phyloP scores from a whole-genome alignment of 2,113 vertebrate genomes.

The Cairina moschata region DNA sequence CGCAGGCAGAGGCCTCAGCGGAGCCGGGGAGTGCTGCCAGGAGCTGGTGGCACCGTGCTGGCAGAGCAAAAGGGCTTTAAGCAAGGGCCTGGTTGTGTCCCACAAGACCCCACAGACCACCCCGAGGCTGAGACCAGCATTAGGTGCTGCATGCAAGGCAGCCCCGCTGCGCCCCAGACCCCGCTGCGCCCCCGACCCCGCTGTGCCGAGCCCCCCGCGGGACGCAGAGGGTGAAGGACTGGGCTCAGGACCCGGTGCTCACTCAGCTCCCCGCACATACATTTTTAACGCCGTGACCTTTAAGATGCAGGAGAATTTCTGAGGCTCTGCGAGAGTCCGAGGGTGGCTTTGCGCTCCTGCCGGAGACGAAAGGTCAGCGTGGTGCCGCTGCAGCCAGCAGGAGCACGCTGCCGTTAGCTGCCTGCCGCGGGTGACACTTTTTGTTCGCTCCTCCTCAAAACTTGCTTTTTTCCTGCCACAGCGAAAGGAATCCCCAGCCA shows the following conservation, averaged over 20 bases:
- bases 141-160: not conserved
- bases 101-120: not conserved
- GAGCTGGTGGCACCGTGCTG: not conserved
- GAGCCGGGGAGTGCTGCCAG: not conserved
- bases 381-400: not conserved
- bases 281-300: not conserved
- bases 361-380: not conserved
- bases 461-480: not conserved
- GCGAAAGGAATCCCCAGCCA: not conserved
- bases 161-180: too few species aligned
- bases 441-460: not conserved
- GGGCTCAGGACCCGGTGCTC: not conserved
- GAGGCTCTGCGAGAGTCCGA: not conserved
- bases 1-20: not conserved
- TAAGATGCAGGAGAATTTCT: not conserved
- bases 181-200: not conserved
- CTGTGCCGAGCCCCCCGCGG: not conserved
- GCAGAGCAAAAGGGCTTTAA: not conserved
- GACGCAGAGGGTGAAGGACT: not conserved
- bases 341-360: not conserved
- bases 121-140: not conserved
- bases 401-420: not conserved
- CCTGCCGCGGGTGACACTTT: rapidly evolving
- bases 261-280: not conserved
- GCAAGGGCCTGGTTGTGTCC: rapidly evolving